Conservation (phyloP, 2,888 invertebrate genomes). For the Drosophila imparisetae region DNA sequence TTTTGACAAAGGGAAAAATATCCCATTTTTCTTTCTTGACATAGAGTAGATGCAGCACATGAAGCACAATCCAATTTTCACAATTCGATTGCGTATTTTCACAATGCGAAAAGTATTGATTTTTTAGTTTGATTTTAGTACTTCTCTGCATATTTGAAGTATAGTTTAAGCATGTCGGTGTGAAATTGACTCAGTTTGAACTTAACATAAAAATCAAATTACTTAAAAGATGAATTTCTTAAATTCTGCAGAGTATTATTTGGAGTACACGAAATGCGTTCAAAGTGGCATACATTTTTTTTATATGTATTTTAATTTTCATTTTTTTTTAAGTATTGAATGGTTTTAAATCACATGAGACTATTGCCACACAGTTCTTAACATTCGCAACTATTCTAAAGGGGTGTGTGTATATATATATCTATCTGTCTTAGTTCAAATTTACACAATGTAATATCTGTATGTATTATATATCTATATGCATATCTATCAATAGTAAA, state of each 20-base stretch:
- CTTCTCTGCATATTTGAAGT: not conserved
- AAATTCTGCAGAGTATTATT: no score
- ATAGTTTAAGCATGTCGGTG: not conserved
- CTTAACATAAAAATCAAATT: not conserved
- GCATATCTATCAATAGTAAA: slow-evolving; percentile 16
- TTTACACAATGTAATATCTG: not conserved
- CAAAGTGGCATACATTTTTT: no score
- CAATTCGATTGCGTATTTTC: not conserved
- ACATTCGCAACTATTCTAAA: not conserved
- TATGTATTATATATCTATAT: not conserved
- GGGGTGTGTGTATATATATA: not conserved
- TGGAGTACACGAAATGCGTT: no score
- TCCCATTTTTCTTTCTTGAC: not conserved
- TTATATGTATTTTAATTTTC: not conserved
- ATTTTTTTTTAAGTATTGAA: not conserved
- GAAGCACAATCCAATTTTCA: not conserved
- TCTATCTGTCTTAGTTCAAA: not conserved
- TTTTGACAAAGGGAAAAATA: not conserved
- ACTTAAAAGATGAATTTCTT: not conserved
- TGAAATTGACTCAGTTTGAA: not conserved
- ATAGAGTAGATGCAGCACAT: not conserved
- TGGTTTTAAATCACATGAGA: not conserved
- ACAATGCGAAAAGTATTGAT: not conserved
- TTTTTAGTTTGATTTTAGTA: not conserved
- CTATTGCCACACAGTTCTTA: not conserved